Conservation (phyloP, 1,140 invertebrate genomes). For the Chironomus striatipennis region DNA sequence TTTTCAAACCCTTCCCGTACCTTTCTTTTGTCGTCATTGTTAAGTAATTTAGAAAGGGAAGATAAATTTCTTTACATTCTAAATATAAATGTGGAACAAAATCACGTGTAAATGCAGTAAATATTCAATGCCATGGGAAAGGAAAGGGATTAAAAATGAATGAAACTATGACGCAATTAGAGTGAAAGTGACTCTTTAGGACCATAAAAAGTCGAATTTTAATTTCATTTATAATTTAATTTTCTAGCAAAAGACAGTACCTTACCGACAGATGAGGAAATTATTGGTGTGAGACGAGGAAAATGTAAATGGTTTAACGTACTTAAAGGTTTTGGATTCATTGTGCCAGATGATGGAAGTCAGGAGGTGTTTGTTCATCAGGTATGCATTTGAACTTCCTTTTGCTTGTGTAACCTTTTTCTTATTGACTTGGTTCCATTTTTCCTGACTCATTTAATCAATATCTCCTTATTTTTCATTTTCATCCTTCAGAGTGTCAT, state of each 20-base stretch:
- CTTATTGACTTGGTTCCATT: too few relatives aligned
- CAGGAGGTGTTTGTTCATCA: constrained; percentile 89
- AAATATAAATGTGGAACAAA: too few relatives aligned
- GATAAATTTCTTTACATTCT: too few relatives aligned
- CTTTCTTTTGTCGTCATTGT: constrained; percentile 12
- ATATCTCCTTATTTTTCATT: constrained; percentile 29
- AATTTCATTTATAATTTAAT: too few relatives aligned
- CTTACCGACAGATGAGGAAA: neutral
- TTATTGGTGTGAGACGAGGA: constrained; percentile 51
- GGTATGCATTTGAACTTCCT: constrained; percentile 50
- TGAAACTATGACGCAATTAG: neutral
- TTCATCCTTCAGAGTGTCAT: constrained; percentile 65
- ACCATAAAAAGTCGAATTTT: too few relatives aligned
- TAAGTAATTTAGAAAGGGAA: neutral
- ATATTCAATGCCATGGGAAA: neutral
- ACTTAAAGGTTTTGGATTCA: constrained; percentile 86
- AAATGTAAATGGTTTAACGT: constrained; percentile 92
- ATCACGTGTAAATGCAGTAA: too few relatives aligned
- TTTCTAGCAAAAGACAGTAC: neutral
- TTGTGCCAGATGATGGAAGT: constrained; percentile 76
- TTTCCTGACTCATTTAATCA: constrained; percentile 1
- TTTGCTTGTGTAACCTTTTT: too few relatives aligned
- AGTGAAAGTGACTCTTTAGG: neutral
- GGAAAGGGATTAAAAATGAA: neutral
- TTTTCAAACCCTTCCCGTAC: neutral